Percentiles rank a stretch among this genome's conserved stretches.
Conservation (phyloP, 1,140 invertebrate genomes). For the Laupala kohalensis region DNA sequence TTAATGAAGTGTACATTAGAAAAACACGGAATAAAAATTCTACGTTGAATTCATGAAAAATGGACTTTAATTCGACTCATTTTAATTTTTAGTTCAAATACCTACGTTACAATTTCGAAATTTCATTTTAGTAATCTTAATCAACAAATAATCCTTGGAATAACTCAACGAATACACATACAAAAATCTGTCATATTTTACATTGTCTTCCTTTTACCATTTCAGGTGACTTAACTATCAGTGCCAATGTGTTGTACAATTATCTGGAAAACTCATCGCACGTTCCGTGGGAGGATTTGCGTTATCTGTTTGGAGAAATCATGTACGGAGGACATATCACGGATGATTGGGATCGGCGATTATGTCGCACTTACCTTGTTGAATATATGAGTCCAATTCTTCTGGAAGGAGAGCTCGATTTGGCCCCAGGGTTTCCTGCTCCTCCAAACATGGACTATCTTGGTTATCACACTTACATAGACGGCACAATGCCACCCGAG, state of each 20-base stretch:
- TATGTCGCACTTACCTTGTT: slow-evolving; percentile 77
- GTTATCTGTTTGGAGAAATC: slow-evolving; percentile 89
- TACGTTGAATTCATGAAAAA: no score
- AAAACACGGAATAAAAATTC: no score
- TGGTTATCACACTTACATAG: slow-evolving; percentile 82
- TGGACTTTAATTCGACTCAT: no score
- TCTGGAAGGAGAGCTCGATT: slow-evolving; percentile 68
- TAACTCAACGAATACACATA: no score
- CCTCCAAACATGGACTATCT: slow-evolving; percentile 78
- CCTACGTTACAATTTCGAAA: no score
- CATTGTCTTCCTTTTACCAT: slow-evolving; percentile 44
- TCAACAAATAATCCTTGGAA: no score
- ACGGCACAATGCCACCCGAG: slow-evolving; percentile 73
- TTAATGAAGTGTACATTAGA: no score
- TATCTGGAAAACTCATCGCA: slow-evolving; percentile 80
- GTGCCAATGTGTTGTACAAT: slow-evolving; percentile 80
- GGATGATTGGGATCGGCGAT: slow-evolving; percentile 83
- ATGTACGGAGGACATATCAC: slow-evolving; percentile 97
- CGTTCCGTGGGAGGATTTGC: slow-evolving; percentile 83
- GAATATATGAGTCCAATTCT: slow-evolving; percentile 20
- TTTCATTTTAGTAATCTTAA: no score
- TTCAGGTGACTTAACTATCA: slow-evolving; percentile 85
- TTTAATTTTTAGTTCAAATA: no score
- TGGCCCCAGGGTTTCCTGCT: slow-evolving; percentile 68
- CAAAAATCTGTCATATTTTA: no score